Percentiles rank a stretch among this genome's conserved stretches.
These are phyloP conservation scores for Gonioctena quinquepunctata DNA, from an alignment of 1,140 invertebrate species.

Conservation along the genomic window DNA sequence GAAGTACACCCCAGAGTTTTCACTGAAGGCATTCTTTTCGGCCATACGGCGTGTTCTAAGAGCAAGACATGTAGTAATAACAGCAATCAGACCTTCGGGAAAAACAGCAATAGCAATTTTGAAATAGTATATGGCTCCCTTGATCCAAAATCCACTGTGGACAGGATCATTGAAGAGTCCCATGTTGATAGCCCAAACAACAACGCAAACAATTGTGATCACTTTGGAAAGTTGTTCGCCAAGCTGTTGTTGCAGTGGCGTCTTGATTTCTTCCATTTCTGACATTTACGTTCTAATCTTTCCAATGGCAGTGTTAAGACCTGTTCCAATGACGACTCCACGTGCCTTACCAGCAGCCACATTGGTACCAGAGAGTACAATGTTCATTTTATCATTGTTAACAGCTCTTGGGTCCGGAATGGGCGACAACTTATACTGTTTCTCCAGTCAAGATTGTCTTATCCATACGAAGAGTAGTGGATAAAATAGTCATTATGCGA, in stretches of 20 bases:
- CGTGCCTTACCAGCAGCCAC: slow-evolving; percentile 98
- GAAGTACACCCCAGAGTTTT: slow-evolving; percentile 99
- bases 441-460: slow-evolving; percentile 99
- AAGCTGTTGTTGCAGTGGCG: slow-evolving; percentile 98
- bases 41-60: slow-evolving; percentile 99
- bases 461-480: slow-evolving; percentile 98
- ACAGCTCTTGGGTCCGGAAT: slow-evolving; percentile 97
- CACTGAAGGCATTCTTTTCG: slow-evolving; percentile 99
- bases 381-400: slow-evolving; percentile 99
- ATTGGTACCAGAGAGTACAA: slow-evolving; percentile 98
- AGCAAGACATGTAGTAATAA: slow-evolving; percentile 99
- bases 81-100: slow-evolving; percentile 97
- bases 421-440: slow-evolving; percentile 99
- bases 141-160: slow-evolving; percentile 99
- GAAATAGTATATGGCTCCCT: slow-evolving; percentile 99
- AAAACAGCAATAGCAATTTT: slow-evolving; percentile 99
- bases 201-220: slow-evolving; percentile 99
- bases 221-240: slow-evolving; percentile 99
- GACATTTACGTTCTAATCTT: slow-evolving; percentile 99
- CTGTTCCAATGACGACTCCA: slow-evolving; percentile 98
- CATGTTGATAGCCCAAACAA: slow-evolving; percentile 99
- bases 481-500: slow-evolving; percentile 94
- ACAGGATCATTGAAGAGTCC: slow-evolving; percentile 99
- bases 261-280: slow-evolving; percentile 99
- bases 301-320: slow-evolving; percentile 98